Conservation (phyloP, 2,113 vertebrate genomes). For the Scopus umbretta region DNA sequence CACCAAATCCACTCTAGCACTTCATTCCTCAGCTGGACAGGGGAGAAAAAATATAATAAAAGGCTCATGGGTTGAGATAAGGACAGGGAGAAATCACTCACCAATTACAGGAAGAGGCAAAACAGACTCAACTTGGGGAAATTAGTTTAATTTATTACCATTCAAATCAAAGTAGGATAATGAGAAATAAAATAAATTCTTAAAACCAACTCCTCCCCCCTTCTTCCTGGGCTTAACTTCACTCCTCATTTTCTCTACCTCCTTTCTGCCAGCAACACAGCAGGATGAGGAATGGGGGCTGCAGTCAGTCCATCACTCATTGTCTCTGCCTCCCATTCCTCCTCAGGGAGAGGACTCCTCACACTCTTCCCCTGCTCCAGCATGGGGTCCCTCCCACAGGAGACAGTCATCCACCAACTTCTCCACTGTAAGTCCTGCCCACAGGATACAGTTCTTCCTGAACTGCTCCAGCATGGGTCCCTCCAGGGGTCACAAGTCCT, state of each 20-base stretch:
- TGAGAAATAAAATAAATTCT: background rate
- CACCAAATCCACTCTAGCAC: background rate
- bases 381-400: background rate
- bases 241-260: background rate
- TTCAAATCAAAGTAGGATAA: background rate
- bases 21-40: background rate
- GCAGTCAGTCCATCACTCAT: background rate
- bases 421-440: background rate
- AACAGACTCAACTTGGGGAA: background rate
- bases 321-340: background rate
- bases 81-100: background rate
- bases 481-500: too few relatives aligned
- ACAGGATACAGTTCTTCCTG: background rate
- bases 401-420: background rate
- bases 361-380: background rate
- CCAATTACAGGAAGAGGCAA: background rate
- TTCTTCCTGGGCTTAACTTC: background rate
- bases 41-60: background rate
- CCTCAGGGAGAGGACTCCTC: background rate
- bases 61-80: background rate
- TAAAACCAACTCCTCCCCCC: background rate
- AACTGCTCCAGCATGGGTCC: background rate
- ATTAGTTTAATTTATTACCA: background rate
- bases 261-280: rapidly evolving
- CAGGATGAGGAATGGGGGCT: background rate